These are phyloP conservation scores for Caiman crocodilus DNA, from an alignment of 2,797 vertebrate genomes.

Conservation along the genomic window DNA sequence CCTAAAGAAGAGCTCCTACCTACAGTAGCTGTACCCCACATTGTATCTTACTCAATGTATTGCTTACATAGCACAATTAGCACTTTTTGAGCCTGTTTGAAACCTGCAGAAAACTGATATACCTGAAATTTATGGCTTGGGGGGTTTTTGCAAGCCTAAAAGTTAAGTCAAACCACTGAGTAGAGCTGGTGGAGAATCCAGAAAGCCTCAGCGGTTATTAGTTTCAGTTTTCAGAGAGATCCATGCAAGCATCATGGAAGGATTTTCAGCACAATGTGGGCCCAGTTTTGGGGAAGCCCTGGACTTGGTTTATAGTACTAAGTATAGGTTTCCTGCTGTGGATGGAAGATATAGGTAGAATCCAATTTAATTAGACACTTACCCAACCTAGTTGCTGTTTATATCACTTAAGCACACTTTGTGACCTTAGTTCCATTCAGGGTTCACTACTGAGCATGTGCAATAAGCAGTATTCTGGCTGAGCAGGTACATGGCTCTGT, in stretches of 20 bases:
- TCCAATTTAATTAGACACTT: too few relatives aligned
- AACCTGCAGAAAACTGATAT: neutral
- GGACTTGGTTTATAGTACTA: neutral
- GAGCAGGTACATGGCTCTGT: too few relatives aligned
- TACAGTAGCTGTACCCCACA: neutral
- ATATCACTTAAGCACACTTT: too few relatives aligned
- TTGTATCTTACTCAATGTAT: neutral
- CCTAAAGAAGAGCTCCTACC: neutral
- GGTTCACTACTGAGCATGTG: too few relatives aligned
- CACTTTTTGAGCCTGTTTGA: neutral
- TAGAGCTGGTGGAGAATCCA: neutral
- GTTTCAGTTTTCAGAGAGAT: neutral
- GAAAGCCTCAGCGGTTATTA: neutral
- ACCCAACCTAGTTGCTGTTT: too few relatives aligned
- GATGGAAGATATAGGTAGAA: neutral
- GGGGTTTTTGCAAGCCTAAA: neutral
- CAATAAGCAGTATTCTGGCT: too few relatives aligned
- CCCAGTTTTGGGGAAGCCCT: neutral
- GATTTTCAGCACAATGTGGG: neutral
- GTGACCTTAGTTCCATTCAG: too few relatives aligned
- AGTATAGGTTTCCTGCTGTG: neutral
- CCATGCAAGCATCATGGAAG: rapidly evolving
- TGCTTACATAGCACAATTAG: neutral
- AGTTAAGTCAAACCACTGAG: neutral
- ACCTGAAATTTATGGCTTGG: neutral